Conservation (phyloP, 2,113 vertebrate species). For the Cnemophilus loriae region DNA sequence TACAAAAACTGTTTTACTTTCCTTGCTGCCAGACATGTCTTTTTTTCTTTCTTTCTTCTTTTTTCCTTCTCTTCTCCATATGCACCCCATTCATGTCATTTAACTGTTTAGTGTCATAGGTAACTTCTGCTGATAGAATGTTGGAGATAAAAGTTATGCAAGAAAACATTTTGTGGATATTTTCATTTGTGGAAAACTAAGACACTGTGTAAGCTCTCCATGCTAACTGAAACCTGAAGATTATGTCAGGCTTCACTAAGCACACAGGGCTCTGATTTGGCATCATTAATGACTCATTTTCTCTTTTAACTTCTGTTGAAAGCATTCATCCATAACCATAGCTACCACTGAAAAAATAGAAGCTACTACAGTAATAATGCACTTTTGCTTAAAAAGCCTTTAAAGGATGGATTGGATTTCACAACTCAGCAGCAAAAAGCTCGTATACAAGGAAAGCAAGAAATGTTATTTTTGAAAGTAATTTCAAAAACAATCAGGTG, state of each 20-base stretch:
- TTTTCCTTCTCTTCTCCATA: background rate
- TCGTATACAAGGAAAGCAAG: background rate
- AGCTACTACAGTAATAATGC: slow-evolving; percentile 55
- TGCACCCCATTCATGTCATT: background rate
- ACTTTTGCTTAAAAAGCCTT: slow-evolving; percentile 62
- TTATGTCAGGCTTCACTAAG: slow-evolving; percentile 68
- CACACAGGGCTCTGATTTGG: slow-evolving; percentile 71
- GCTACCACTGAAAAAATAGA: slow-evolving; percentile 69
- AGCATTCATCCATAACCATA: slow-evolving; percentile 71
- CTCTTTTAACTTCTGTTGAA: slow-evolving; percentile 76
- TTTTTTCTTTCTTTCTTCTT: background rate
- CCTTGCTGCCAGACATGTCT: background rate
- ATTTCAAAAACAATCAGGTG: slow-evolving; percentile 12
- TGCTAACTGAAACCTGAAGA: slow-evolving; percentile 60
- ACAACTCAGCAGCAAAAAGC: slow-evolving; percentile 50
- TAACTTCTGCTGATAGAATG: background rate
- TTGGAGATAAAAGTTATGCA: slow-evolving; percentile 16
- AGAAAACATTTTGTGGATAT: slow-evolving; percentile 17
- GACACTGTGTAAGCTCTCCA: background rate
- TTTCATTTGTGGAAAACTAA: slow-evolving; percentile 40
- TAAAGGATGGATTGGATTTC: slow-evolving; percentile 63
- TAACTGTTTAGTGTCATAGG: background rate
- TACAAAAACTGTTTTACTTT: background rate
- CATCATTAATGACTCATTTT: slow-evolving; percentile 77
- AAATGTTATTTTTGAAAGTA: slow-evolving; percentile 59